phyloP scores from a whole-genome alignment of 2,888 invertebrate species.

The Chrysotoxum bicinctum region DNA sequence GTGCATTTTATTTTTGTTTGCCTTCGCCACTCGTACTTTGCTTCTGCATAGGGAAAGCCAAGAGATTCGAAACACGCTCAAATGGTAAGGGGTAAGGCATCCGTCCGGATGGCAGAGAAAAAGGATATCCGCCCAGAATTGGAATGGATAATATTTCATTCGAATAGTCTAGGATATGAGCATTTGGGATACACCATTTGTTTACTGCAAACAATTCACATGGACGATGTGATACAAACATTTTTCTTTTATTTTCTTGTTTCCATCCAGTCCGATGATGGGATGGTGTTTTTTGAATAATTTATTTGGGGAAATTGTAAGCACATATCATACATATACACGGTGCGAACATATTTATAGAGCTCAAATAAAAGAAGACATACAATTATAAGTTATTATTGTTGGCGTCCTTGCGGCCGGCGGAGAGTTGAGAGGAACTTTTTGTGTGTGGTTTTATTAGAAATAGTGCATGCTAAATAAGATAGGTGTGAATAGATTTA shows the following conservation, averaged over 20 bases:
- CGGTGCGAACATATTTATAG: neutral
- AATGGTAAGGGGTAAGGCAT: conserved; percentile 20
- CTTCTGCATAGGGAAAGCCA: conserved; percentile 14
- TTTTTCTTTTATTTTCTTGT: neutral
- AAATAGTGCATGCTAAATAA: neutral
- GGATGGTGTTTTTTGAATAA: conserved; percentile 43
- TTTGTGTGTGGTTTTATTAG: neutral
- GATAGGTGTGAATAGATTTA: conserved; percentile 23
- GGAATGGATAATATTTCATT: conserved; percentile 41
- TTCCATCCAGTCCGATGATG: neutral
- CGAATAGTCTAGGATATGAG: conserved; percentile 30
- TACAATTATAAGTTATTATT: conserved; percentile 10
- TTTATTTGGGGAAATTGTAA: conserved; percentile 18
- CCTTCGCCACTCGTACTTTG: conserved; percentile 5
- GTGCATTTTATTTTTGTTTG: neutral
- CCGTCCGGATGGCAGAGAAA: neutral
- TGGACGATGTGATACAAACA: conserved; percentile 16
- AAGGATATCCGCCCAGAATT: conserved; percentile 26
- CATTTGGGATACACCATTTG: conserved; percentile 29
- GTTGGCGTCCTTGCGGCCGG: conserved; percentile 13
- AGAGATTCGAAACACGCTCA: conserved; percentile 19
- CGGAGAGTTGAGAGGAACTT: neutral
- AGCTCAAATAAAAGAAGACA: neutral
- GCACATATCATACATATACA: neutral
- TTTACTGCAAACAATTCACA: conserved; percentile 43